These are phyloP conservation scores for Lagodon rhomboides DNA, from an alignment of 2,797 vertebrate genomes.

Conservation along the genomic window DNA sequence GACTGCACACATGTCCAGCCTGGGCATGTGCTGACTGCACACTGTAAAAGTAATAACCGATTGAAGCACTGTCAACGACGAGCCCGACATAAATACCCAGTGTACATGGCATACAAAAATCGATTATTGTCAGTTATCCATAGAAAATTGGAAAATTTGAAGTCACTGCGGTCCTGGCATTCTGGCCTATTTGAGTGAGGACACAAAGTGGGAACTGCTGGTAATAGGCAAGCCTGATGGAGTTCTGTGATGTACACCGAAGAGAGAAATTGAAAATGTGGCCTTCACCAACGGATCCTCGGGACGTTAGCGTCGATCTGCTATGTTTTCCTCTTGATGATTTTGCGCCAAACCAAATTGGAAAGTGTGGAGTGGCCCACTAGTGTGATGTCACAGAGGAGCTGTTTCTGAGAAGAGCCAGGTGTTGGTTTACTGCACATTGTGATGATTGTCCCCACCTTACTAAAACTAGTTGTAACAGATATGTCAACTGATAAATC, in stretches of 20 bases:
- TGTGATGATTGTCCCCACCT: background rate
- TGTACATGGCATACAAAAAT: constrained; percentile 3
- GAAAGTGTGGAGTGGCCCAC: background rate
- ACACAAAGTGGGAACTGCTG: constrained; percentile 17
- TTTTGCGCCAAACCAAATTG: background rate
- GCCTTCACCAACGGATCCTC: constrained; percentile 24
- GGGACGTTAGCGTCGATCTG: constrained; percentile 5
- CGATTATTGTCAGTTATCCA: constrained; percentile 22
- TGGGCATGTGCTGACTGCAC: background rate
- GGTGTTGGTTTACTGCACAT: background rate
- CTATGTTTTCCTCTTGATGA: background rate
- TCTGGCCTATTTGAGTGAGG: constrained; percentile 9
- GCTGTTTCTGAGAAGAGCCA: background rate
- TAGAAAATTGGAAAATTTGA: constrained; percentile 1
- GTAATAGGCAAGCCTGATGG: constrained; percentile 34
- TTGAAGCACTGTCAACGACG: background rate
- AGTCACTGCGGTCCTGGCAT: background rate
- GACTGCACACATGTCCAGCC: background rate
- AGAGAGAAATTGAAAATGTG: constrained; percentile 29
- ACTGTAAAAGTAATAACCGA: background rate
- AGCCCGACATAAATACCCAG: constrained; percentile 2
- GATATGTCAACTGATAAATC: background rate
- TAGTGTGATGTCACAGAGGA: constrained; percentile 1
- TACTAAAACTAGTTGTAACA: background rate
- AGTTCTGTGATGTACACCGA: constrained; percentile 24